Evolutionary conservation across 2,888 invertebrate species (phyloP), one percentile per base, ranked within the genome.

Genomic region (Colostygia pectinataria): DNA sequence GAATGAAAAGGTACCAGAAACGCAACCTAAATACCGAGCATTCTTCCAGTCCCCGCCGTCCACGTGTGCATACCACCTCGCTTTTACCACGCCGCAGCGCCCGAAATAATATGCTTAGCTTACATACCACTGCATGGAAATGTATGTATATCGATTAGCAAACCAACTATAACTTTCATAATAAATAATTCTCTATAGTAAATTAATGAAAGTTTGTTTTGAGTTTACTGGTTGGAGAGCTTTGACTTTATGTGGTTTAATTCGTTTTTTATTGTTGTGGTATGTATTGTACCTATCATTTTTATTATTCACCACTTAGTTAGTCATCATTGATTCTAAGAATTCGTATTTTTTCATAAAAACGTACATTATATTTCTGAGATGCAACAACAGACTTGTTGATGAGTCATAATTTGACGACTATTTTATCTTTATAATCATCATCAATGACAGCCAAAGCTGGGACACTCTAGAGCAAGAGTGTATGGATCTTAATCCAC

Each of bases 1-100:
- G 86, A 90, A 90, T 90, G 89, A 83, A 88, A 83, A 83, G 81
- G 83, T 84, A 85, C 85, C 83, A 84, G 81, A 82, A 83, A 83
- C 82, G 81, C 83, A 88, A 90, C 90, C 90, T 84, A 89, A 89
- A 90, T 90, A 88, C 90, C 86, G 61, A 66, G 69, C 85, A 89
- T 90, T 86, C 87, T 80, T 84, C 74, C 65, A 82, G 81, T 73
- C 77, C 71, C 75, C 77, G 74, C 67, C 65, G 72, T 71, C 74
- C 85, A 83, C 85, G 86, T 83, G 85, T 81, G 80, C 76, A 67
- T 68, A 63, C 73, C 71, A 77, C 74, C 79, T 78, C 74, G 79
- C 81, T 82, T 83, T 82, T 83, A 82, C 82, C 80, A 79, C 77
- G 79, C 46, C 76, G 74, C 77, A 37, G 31, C 65, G 77, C 77